Base-by-base conservation (phyloP, 2,113 vertebrate species). In the Sander vitreus region DNA sequence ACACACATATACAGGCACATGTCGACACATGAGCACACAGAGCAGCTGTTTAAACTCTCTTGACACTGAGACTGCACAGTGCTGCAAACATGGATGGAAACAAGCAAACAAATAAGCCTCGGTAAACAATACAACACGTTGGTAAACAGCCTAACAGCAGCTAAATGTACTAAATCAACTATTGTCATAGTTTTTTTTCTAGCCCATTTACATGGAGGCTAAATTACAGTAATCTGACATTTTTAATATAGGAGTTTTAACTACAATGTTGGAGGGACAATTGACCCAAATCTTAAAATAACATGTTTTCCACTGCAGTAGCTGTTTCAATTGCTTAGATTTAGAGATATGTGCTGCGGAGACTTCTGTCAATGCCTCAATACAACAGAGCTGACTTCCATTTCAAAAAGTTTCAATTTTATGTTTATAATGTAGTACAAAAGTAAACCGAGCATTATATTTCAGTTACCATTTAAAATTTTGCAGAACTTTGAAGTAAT, bases 11-110 rank as follows among this genome's bases (percentile, higher is more conserved):
- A 78, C 57, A 83, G 5, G 30, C 87, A 79, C 78, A 81, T 55
- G 73, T 73, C 83, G 74, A 81, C 85, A 64, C 81, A 43, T 11
- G 39, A 82, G 36, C 78, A 78, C 78, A 79, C 68, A 73, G 57
- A 85, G 85, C 93, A 94, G 93, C 93, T 94, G 93, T 91, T 93
- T 78, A 93, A 93, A 93, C 90, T 85, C 36, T 69, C 33, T 60
- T 15, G 83, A 76, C 45, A 27, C 58, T 30, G 69, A 82, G 76
- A 69, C 66, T 13, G 50, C 54, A 64, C 50, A 7, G 68, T n/a
- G 75, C 51, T 87, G 75, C 79, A 77, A 71, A 85, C 80, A 73
- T 43, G 78, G 54, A 50, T 16, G 33, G 73, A 86, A 78, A 71
- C 53, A 69, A 74, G 85, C 19, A 51, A 81, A 87, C 77, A 79